These are phyloP conservation scores for Agrypnus murinus DNA, from an alignment of 2,888 invertebrate genomes.

Conservation along the genomic window DNA sequence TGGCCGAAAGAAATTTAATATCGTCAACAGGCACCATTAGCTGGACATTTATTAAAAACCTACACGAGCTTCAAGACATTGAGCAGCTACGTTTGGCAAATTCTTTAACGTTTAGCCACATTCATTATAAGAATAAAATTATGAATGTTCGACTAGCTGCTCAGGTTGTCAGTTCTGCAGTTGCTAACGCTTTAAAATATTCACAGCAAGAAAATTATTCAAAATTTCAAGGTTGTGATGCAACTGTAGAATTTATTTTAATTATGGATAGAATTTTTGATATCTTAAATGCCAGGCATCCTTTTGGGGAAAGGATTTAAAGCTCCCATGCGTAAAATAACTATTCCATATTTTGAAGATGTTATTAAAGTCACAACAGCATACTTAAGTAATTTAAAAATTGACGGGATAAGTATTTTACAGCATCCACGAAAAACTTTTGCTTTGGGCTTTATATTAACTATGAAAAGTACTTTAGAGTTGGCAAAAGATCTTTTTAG, in stretches of 20 bases:
- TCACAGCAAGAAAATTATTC: conserved; percentile 3
- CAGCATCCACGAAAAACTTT: conserved; percentile 53
- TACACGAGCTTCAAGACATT: neutral
- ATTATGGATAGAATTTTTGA: conserved; percentile 43
- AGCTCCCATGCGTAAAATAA: conserved; percentile 10
- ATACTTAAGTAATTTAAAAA: conserved; percentile 47
- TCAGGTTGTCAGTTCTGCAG: conserved; percentile 23
- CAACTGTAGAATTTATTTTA: conserved; percentile 41
- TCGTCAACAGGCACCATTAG: neutral
- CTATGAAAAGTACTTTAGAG: conserved; percentile 46
- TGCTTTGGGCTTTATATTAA: conserved; percentile 53
- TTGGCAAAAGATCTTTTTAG: conserved; percentile 48
- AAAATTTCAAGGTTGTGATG: conserved; percentile 34
- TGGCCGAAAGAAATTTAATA: neutral
- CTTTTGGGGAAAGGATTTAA: conserved; percentile 41
- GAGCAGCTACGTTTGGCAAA: too few relatives aligned
- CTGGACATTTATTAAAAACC: conserved; percentile 12
- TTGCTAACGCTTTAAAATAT: conserved; percentile 27
- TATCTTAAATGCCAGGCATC: conserved; percentile 44
- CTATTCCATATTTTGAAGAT: conserved; percentile 39
- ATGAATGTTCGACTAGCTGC: conserved; percentile 36
- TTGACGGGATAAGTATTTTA: conserved; percentile 46
- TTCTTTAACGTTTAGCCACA: neutral
- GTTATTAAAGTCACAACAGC: conserved; percentile 37
- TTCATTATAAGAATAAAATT: conserved; percentile 36